Percentiles rank a stretch among this genome's conserved stretches.
Conservation (phyloP, 2,888 invertebrate species). For the Tipula confusa region DNA sequence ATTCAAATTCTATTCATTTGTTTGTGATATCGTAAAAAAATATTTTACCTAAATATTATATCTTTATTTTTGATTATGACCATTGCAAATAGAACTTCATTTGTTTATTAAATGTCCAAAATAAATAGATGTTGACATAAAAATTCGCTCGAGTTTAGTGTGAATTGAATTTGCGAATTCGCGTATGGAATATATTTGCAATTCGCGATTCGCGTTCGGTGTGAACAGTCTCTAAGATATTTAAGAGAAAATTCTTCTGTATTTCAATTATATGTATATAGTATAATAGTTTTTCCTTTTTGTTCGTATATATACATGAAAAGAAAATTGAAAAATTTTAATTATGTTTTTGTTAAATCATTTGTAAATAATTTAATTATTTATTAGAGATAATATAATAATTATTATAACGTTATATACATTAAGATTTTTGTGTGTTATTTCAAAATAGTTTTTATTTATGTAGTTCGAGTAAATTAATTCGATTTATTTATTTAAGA, state of each 20-base stretch:
- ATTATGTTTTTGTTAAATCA: conserved; percentile 20
- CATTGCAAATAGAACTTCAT: too few species aligned
- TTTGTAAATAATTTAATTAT: conserved; percentile 3
- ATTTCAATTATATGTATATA: not conserved
- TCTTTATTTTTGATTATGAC: too few species aligned
- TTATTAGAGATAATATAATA: not conserved
- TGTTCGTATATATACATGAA: not conserved
- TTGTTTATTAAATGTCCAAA: too few species aligned
- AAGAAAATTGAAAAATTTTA: conserved; percentile 21
- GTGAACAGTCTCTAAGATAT: not conserved
- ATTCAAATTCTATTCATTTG: too few species aligned
- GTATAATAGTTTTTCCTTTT: not conserved
- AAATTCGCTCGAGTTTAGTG: too few species aligned
- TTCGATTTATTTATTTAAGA: not conserved
- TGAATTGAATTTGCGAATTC: too few species aligned
- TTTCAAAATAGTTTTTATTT: not conserved
- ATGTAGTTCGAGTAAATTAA: conserved; percentile 12
- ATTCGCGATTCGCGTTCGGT: too few species aligned
- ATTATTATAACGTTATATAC: not conserved
- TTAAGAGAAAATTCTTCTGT: not conserved
- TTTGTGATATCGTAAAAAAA: too few species aligned
- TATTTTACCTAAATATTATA: too few species aligned
- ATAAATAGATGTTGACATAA: too few species aligned
- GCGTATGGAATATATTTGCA: too few species aligned
- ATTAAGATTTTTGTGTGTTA: not conserved